These are phyloP conservation scores for Eufriesea mexicana DNA, from an alignment of 1,140 invertebrate genomes.

Conservation along the genomic window DNA sequence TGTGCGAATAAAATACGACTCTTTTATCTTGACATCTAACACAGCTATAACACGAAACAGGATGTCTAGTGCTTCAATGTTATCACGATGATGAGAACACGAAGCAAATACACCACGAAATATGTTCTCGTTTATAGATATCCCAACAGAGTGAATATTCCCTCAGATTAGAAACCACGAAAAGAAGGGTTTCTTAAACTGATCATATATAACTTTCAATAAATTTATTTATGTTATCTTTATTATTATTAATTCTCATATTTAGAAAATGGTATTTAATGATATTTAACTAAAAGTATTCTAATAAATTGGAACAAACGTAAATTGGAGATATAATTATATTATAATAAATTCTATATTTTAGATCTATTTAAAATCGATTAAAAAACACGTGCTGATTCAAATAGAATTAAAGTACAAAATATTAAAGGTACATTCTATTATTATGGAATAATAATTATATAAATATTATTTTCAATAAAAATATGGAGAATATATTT, in stretches of 20 bases:
- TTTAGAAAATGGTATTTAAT: neutral
- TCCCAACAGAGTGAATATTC: neutral
- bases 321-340: neutral
- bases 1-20: slow-evolving; percentile 52
- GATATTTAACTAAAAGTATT: neutral
- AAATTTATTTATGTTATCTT: neutral
- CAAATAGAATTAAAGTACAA: neutral
- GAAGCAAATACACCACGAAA: slow-evolving; percentile 33
- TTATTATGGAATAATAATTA: neutral
- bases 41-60: slow-evolving; percentile 46
- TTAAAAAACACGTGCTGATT: neutral
- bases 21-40: slow-evolving; percentile 65
- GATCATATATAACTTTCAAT: neutral
- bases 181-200: neutral
- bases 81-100: slow-evolving; percentile 38
- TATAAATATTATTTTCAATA: neutral
- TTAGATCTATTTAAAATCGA: too few species aligned
- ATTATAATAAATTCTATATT: neutral
- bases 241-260: neutral
- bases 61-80: slow-evolving; percentile 37
- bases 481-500: neutral
- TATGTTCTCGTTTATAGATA: slow-evolving; percentile 2
- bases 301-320: neutral
- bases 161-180: slow-evolving; percentile 6
- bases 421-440: neutral